Evolutionary conservation across 1,140 invertebrate species (phyloP), one percentile per base, ranked within the genome.

Genomic region (Ceratina australensis): DNA sequence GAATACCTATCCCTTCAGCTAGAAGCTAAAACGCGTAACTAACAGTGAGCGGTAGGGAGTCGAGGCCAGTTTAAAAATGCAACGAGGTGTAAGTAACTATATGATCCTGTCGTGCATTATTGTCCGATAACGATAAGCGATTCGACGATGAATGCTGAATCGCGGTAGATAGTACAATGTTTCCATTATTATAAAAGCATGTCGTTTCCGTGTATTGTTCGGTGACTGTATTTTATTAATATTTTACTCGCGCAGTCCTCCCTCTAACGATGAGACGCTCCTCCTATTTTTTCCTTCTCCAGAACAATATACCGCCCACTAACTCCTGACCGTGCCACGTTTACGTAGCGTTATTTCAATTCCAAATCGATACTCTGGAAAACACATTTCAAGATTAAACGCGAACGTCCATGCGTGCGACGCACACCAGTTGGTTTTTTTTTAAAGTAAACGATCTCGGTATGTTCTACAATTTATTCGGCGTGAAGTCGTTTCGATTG

Each of bases 281-380:
- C 82, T 81, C 80, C 77, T 72, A 79, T 66, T 82, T 79, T 85
- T 81, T 77, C 72, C 72, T 73, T 79, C 26, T 57, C 60, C 28
- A 64, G 20, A 57, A 47, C n/a, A 71, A 79, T 71, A 73, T 64
- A 73, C 80, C 74, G 80, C 76, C 83, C 71, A 52, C 64, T 72
- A 60, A 68, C 68, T 47, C 57, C 64, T 72, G 69, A 68, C 68
- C 52, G 60, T 59, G 65, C 42, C 69, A 65, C 28, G 15, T 73
- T 72, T 22, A 15, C 47, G 67, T 63, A 61, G 63, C 47, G 72
- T 86, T 81, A 85, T 85, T 86, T 79, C 63, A 74, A 86, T 86
- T 83, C 57, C 76, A 67, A 81, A 86, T 86, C 84, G 65, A 83
- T 86, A 86, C 59, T 28, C 60, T 68, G 57, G 73, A 57, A 57